Base-by-base conservation (phyloP, 1,140 invertebrate species). In the Magallana angulata region DNA sequence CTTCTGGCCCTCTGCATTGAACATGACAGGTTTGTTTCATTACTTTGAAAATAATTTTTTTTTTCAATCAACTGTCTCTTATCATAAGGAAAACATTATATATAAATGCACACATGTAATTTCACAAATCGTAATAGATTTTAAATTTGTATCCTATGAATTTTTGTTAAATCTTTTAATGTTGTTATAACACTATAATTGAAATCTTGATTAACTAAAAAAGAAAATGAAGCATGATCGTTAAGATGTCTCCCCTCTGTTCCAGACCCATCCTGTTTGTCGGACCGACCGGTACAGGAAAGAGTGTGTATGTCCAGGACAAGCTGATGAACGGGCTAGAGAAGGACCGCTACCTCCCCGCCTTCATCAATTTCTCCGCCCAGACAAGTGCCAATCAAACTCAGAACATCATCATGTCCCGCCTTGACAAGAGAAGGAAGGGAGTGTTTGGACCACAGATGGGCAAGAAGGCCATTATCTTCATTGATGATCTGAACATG, bases 321-420 rank as follows among this genome's bases (percentile, higher is more conserved):
- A 95, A 94, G 89, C 82, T 95, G 90, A 94, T 95, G 94, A 93
- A 95, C 89, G 92, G 92, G 48, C 89, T 95, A 14, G 88, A 92
- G 7, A 94, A 94, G 82, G 94, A 95, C 24, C 92, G 92, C 82
- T 95, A 92, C 85, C 87, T 94, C 8, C 94, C 94, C 14, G 91
- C 92, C 9, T 94, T 95, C 90, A 91, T 95, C 76, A 95, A 95
- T 88, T 95, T 95, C 89, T 95, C 94, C 48, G 95, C 94, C 36
- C 95, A 95, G 89, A 95, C 94, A 56, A 94, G 93, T 87, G 94
- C 95, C 64, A 95, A 95, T 89, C 94, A 95, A 90, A 94, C 94
- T 64, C 95, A 97, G 97, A 97, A 98, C 76, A 93, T 95, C 60
- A 94, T 95, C 86, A 94, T 95, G 94, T 94, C 94, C 11, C 93